Base-by-base conservation (phyloP, 1,140 invertebrate species). In the Portunus trituberculatus region DNA sequence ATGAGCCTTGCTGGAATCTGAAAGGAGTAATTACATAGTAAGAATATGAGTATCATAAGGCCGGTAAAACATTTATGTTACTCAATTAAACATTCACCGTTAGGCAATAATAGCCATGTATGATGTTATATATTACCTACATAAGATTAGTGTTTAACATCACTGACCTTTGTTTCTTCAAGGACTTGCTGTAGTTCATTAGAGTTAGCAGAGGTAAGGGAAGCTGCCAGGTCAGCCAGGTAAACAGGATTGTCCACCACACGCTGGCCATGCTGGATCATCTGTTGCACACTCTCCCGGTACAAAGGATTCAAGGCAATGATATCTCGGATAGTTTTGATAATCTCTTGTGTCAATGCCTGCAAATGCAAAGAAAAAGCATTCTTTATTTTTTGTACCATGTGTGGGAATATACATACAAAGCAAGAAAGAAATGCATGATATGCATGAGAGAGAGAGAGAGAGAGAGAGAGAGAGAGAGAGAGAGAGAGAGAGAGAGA, bases 181-280 rank as follows among this genome's bases (percentile, higher is more conserved):
- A 99, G 97, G 84, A 99, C 98, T 97, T 98, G 98, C 97, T 99
- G 99, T 25, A 99, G 97, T 97, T 99, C 99, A 28, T 98, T 97
- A 25, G 99, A 98, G 96, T 99, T 99, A 12, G 99, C 99, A 83
- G 98, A 98, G 46, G 99, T 99, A 59, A 99, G 97, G 4, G 99
- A 99, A 14, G 99, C 99, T 82, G 99, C 99, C 48, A 99, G 97
- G 97, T 99, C 99, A 96, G 99, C 99, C 16, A 99, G 97, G 97
- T 99, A 99, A 31, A 99, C 98, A n/a, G 99, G 99, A 97, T 99
- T 99, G 97, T 99, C 99, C 32, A 99, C 98, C 28, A 99, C 98
- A 96, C 99, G 97, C 97, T 99, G 99, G 7, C 99, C 99, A 96
- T 99, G 98, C 96, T 99, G 99, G 96, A 99, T 97, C 98, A 99